Conservation (phyloP, 2,797 vertebrate species). For the Notamacropus eugenii region DNA sequence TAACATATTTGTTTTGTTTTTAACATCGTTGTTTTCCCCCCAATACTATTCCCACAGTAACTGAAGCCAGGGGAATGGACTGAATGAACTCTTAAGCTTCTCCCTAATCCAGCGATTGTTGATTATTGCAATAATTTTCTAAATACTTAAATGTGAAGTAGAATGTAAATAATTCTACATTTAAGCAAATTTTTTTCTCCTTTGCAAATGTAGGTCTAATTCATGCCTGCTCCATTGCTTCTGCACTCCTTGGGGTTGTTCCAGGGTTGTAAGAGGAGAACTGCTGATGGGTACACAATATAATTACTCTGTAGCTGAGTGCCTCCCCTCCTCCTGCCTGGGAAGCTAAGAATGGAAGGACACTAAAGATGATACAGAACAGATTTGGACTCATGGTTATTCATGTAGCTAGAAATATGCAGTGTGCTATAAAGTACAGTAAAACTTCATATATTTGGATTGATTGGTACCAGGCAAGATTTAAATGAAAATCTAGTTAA, state of each 20-base stretch:
- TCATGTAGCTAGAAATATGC: slow-evolving; percentile 24
- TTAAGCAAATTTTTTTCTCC: slow-evolving; percentile 29
- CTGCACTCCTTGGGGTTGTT: slow-evolving; percentile 46
- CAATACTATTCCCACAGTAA: slow-evolving; percentile 24
- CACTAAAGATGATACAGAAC: slow-evolving; percentile 14
- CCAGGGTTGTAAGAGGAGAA: slow-evolving; percentile 45
- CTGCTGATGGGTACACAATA: slow-evolving; percentile 32
- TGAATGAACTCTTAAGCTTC: background rate
- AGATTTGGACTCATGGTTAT: slow-evolving; percentile 38
- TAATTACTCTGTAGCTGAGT: slow-evolving; percentile 46
- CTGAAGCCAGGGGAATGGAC: background rate
- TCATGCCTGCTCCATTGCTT: slow-evolving; percentile 57
- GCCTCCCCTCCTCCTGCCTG: slow-evolving; percentile 22
- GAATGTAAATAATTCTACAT: slow-evolving; percentile 33
- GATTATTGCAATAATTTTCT: slow-evolving; percentile 21
- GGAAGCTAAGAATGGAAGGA: slow-evolving; percentile 6
- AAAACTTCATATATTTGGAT: slow-evolving; percentile 2
- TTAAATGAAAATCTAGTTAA: slow-evolving; percentile 36
- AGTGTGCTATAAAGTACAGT: background rate
- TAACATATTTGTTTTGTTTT: background rate
- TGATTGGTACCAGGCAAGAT: background rate
- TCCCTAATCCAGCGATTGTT: background rate
- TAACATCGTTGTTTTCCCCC: background rate
- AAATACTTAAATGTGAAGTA: background rate
- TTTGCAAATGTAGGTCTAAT: slow-evolving; percentile 62